phyloP scores from a whole-genome alignment of 1,140 invertebrate genomes.

The Popillia japonica region DNA sequence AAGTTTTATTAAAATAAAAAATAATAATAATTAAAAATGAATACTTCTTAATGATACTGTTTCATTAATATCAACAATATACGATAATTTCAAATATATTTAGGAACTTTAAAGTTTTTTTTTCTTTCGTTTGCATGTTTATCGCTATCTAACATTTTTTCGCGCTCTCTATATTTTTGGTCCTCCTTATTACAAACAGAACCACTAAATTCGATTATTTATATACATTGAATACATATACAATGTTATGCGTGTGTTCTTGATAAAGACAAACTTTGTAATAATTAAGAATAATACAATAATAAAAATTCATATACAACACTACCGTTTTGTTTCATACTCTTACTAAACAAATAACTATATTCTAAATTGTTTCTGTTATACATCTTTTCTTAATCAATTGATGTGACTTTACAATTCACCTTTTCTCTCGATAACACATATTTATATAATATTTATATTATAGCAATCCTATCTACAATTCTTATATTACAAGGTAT shows the following conservation, averaged over 20 bases:
- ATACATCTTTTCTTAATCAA: neutral
- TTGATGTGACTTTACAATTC: neutral
- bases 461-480: constrained; percentile 50
- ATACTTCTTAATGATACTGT: constrained; percentile 30
- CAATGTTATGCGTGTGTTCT: constrained; percentile 11
- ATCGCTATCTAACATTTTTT: constrained; percentile 30
- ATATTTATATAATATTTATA: constrained; percentile 34
- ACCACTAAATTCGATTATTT: constrained; percentile 53
- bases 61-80: constrained; percentile 50
- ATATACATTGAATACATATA: constrained; percentile 53
- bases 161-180: constrained; percentile 50
- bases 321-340: constrained; percentile 34
- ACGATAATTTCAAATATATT: constrained; percentile 47
- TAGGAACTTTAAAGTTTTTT: constrained; percentile 53
- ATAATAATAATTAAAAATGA: constrained; percentile 7
- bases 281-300: constrained; percentile 38
- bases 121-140: constrained; percentile 22
- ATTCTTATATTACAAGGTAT: constrained; percentile 40
- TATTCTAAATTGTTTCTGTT: neutral
- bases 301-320: constrained; percentile 50
- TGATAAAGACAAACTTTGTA: constrained; percentile 48
- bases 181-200: constrained; percentile 54
- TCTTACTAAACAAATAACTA: constrained; percentile 38
- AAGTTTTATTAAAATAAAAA: constrained; percentile 45
- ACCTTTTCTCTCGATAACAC: constrained; percentile 14